Evolutionary conservation across 2,113 vertebrate genomes (phyloP), one percentile per base, ranked within the genome.

Genomic region (Pandion haliaetus): DNA sequence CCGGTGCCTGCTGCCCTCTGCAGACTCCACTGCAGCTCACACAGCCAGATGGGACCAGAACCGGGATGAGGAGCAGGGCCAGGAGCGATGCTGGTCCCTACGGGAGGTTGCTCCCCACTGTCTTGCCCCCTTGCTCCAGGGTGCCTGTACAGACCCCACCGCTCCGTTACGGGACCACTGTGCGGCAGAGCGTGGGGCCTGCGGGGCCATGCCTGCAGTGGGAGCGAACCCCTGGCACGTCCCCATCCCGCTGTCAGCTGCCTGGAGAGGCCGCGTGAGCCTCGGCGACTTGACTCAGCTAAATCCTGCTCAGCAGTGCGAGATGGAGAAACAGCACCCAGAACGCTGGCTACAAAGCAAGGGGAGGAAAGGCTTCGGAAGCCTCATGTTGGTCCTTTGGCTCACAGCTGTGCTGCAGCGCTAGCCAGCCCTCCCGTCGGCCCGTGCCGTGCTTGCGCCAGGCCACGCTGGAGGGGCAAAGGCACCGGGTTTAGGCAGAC

Each of bases 201-300:
- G 6, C 0, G 3, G 55, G 16, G 52, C 44, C 0, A 0, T 12
- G 40, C 20, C 52, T 8, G 44, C 61, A 57, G 32, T 4, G 0
- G 74, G 28, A 91, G 20, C 3, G 0, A 67, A 59, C 16, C n/a
- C 70, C 57, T 4, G 2, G 45, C 66, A 12, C 0, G 0, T 45
- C 54, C 42, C 67, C 1, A 8, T 28, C 80, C 61, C 16, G 0
- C 71, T 1, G 3, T 14, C 77, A 55, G 44, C 29, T 4, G 32
- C 89, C 87, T 47, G 65, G 62, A 54, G 70, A 74, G n/a, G 52
- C 65, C 0, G 2, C 2, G 1, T 4, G 50, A 82, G 69, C 59
- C 74, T 70, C 4, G 0, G 73, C 42, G 4, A 90, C 70, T 96
- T 95, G 95, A 94, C 95, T 96, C 96, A 96, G 96, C 96, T 94